phyloP scores from a whole-genome alignment of 2,888 invertebrate species.

The Celastrina argiolus region DNA sequence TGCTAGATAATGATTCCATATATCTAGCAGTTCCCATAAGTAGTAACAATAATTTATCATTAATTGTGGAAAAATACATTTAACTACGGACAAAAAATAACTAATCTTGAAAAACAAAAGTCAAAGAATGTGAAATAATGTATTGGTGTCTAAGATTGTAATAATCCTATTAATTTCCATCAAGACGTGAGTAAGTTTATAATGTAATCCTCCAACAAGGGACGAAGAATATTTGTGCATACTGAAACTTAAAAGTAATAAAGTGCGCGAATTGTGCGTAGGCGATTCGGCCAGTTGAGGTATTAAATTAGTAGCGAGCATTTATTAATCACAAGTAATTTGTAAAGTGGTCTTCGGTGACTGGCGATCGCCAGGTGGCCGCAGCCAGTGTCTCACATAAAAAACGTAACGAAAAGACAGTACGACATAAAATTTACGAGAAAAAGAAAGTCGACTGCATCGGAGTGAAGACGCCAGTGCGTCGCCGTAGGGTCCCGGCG shows the following conservation, averaged over 20 bases:
- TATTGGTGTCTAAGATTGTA: too few relatives aligned
- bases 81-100: conserved; percentile 25
- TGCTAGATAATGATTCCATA: neutral
- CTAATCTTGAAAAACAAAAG: too few relatives aligned
- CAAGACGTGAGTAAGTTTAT: too few relatives aligned
- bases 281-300: conserved; percentile 4
- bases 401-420: conserved; percentile 36
- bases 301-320: conserved; percentile 16
- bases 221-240: neutral
- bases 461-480: conserved; percentile 38
- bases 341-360: conserved; percentile 15
- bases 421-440: conserved; percentile 35
- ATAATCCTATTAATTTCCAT: too few relatives aligned
- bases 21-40: neutral
- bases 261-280: neutral
- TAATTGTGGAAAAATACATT: conserved; percentile 17
- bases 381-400: conserved; percentile 7
- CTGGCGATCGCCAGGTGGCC: conserved; percentile 15
- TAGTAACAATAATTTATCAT: neutral
- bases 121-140: too few relatives aligned
- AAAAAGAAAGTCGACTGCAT: conserved; percentile 36
- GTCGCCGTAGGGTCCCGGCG: conserved; percentile 51
- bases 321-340: conserved; percentile 17
- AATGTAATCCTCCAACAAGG: neutral
- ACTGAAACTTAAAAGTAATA: neutral